These are phyloP conservation scores for Ascidia mentula DNA, from an alignment of 23 tunicate species.

Conservation along the genomic window DNA sequence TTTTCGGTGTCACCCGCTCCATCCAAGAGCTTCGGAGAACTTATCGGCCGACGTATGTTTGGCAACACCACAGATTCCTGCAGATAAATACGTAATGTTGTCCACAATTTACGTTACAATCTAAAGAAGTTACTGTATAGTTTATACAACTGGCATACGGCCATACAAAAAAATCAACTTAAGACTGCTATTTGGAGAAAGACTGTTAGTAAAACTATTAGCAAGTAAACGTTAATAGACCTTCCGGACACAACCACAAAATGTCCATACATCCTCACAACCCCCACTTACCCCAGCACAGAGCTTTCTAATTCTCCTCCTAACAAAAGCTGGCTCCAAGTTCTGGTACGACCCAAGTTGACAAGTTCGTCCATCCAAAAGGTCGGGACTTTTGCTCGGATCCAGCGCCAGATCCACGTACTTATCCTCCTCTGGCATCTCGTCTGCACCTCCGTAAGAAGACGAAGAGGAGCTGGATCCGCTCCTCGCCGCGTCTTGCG, in stretches of 20 bases:
- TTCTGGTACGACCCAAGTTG: slow-evolving; percentile 27
- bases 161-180: no score
- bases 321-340: slow-evolving; percentile 13
- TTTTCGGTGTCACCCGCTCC: not conserved
- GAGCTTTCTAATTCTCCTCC: slow-evolving; percentile 33
- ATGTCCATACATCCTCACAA: no score
- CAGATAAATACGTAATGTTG: no score
- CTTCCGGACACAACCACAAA: no score
- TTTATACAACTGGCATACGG: no score
- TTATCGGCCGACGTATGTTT: not conserved
- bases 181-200: no score
- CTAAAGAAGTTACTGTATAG: no score
- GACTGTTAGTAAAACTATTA: no score
- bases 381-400: slow-evolving; percentile 10
- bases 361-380: slow-evolving; percentile 55
- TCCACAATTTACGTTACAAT: no score
- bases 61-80: not conserved
- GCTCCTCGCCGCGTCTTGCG: not conserved
- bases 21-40: not conserved
- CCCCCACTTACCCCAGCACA: slow-evolving; percentile 17
- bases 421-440: slow-evolving; percentile 21
- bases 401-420: slow-evolving; percentile 12
- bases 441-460: slow-evolving; percentile 28
- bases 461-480: slow-evolving; percentile 26
- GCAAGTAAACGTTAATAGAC: no score